Base-by-base conservation (phyloP, 1,140 invertebrate genomes). In the Pseudachorutes palmiensis region DNA sequence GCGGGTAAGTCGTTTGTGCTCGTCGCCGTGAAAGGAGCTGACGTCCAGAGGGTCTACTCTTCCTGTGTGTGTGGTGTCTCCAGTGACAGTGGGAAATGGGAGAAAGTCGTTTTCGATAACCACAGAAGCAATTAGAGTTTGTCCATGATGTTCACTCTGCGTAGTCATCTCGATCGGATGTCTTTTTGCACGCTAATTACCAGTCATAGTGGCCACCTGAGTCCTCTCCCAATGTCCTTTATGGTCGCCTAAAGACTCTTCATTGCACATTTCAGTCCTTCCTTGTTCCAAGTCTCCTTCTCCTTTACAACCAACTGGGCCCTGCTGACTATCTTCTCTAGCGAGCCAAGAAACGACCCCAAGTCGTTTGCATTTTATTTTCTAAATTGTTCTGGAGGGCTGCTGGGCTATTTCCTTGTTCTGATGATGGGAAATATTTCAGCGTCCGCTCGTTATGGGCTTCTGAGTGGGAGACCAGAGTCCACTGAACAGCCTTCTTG, bases 141-240 rank as follows among this genome's bases (percentile, higher is more conserved):
- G 51, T 51, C 65, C 65, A 49, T 70, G 63, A 70, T 70, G 69
- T 30, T 58, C 24, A 9, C 51, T 55, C 14, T 55, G 51, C 51
- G 3, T 45, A 68, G 66, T 64, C 70, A 71, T 71, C 66, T 66
- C 64, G 70, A 69, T 71, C 64, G 70, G 70, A 68, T 71, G 70
- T 69, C 70, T 68, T 71, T 71, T 51, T 63, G 60, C 59, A 70
- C 55, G 67, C 70, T 71, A 71, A 71, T 71, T 71, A 71, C 70
- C 60, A 41, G 60, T 67, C 64, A 66, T 71, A 69, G 49, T 31
- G 61, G 70, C 67, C 70, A 71, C 70, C 70, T 71, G 70, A 71
- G 70, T 71, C 31, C 67, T 69, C 12, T 55, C 51, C 51, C 67
- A 71, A 69, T 71, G 66, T 69, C 60, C 67, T 71, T 71, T 71